phyloP scores from a whole-genome alignment of 2,888 invertebrate genomes.

The Troglohyphantes excavatus region DNA sequence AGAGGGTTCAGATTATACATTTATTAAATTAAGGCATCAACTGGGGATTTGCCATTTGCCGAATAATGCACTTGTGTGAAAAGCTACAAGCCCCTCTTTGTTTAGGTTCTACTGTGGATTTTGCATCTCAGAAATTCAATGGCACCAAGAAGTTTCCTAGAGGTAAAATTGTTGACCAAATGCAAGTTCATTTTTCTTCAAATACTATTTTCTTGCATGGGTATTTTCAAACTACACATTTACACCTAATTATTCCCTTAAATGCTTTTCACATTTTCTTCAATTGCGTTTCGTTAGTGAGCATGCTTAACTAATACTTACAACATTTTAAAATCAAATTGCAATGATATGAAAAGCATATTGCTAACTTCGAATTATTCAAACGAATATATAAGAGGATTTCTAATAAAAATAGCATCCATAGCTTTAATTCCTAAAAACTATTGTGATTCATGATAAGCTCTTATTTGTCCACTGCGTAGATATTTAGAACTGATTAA shows the following conservation, averaged over 20 bases:
- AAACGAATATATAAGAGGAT: no score
- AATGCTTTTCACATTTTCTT: slow-evolving; percentile 58
- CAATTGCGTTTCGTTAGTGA: slow-evolving; percentile 57
- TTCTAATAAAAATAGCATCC: no score
- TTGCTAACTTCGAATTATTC: no score
- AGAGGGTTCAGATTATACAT: neutral
- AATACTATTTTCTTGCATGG: slow-evolving; percentile 65
- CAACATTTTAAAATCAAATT: no score
- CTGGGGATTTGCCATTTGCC: slow-evolving; percentile 16
- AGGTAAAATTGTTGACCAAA: slow-evolving; percentile 74
- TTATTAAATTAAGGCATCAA: neutral
- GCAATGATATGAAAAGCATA: no score
- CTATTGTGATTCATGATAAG: no score
- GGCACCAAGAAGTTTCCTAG: slow-evolving; percentile 79
- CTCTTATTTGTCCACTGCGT: no score
- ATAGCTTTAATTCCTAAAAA: no score
- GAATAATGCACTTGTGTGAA: slow-evolving; percentile 38
- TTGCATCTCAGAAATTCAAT: slow-evolving; percentile 78
- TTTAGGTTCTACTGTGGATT: slow-evolving; percentile 79
- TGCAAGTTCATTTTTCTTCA: slow-evolving; percentile 39
- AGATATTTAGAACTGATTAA: no score
- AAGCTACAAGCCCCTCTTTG: slow-evolving; percentile 72
- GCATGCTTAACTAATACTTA: slow-evolving; percentile 57
- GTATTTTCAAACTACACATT: slow-evolving; percentile 48
- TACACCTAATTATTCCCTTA: slow-evolving; percentile 47